Conservation (phyloP, 2,113 vertebrate species). For the Tretioscincus oriximinensis region DNA sequence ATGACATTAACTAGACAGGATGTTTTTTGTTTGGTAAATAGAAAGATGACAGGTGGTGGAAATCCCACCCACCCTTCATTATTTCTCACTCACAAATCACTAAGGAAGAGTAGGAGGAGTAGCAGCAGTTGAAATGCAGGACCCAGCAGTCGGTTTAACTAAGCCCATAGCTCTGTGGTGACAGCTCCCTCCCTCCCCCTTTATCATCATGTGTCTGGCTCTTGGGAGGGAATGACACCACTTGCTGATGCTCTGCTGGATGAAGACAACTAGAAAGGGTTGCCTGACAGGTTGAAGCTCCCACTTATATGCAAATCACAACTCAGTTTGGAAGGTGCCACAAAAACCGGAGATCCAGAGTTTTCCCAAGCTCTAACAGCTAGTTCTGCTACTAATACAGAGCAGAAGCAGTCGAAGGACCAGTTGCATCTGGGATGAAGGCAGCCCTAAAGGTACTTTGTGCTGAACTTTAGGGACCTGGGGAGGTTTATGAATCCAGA, state of each 20-base stretch:
- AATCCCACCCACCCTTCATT: neutral
- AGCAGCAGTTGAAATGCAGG: neutral
- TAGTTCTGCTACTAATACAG: neutral
- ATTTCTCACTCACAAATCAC: neutral
- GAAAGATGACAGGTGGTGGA: constrained; percentile 1
- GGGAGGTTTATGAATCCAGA: neutral
- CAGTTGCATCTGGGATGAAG: constrained; percentile 14
- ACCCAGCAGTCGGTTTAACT: constrained; percentile 5
- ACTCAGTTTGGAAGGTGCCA: neutral
- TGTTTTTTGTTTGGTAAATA: constrained; percentile 19
- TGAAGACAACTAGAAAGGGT: neutral
- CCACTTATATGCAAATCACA: neutral
- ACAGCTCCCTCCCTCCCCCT: constrained; percentile 16
- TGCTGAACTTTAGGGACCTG: neutral
- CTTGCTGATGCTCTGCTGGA: constrained; percentile 7
- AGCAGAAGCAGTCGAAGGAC: neutral
- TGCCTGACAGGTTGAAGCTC: neutral
- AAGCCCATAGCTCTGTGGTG: neutral
- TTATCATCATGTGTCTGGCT: constrained; percentile 2
- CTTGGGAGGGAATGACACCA: constrained; percentile 9
- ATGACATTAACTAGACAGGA: neutral
- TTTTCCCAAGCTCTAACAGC: neutral
- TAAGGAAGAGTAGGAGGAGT: neutral
- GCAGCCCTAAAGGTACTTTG: constrained; percentile 23
- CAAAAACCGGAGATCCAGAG: constrained; percentile 1